Percentiles rank a stretch among this genome's conserved stretches.
Evolutionary conservation across 1,140 invertebrate genomes (phyloP).

Genomic region (Phthorimaea operculella): DNA sequence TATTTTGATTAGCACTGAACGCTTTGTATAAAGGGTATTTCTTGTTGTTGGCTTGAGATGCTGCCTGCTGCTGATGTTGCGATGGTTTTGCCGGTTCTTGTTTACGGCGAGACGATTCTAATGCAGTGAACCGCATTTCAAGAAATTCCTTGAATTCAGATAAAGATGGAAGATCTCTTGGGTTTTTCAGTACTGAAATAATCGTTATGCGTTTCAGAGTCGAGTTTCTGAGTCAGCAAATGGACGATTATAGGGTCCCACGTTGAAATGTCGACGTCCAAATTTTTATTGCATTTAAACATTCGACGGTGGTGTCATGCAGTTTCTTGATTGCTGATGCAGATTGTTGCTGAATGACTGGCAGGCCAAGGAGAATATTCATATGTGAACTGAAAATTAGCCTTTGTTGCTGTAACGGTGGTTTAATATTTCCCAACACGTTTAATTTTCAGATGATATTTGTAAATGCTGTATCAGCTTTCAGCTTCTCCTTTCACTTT

Average conservation of each 20-base stretch:
- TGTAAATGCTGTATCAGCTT: slow-evolving; percentile 1
- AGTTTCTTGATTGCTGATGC: not conserved
- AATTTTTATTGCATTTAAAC: not conserved
- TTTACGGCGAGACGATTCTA: not conserved
- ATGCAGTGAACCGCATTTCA: not conserved
- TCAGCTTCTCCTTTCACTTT: slow-evolving; percentile 2
- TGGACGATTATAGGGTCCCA: slow-evolving; percentile 2
- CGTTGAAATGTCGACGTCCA: not conserved
- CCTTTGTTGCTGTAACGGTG: not conserved
- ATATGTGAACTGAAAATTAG: not conserved
- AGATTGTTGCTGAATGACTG: not conserved
- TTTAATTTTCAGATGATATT: not conserved
- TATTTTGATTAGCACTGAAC: slow-evolving; percentile 3
- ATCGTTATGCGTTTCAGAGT: not conserved
- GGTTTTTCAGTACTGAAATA: not conserved
- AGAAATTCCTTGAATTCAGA: not conserved
- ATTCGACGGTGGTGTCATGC: not conserved
- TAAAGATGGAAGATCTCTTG: not conserved
- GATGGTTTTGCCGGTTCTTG: not conserved
- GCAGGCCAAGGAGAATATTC: not conserved
- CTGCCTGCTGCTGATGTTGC: too few species aligned
- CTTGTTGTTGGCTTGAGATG: not conserved
- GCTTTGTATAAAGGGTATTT: not conserved
- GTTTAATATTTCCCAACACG: slow-evolving; percentile 4
- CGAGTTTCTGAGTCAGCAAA: not conserved